These are phyloP conservation scores for Oxygymnocypris stewartii DNA, from an alignment of 2,113 vertebrate species.

Conservation along the genomic window DNA sequence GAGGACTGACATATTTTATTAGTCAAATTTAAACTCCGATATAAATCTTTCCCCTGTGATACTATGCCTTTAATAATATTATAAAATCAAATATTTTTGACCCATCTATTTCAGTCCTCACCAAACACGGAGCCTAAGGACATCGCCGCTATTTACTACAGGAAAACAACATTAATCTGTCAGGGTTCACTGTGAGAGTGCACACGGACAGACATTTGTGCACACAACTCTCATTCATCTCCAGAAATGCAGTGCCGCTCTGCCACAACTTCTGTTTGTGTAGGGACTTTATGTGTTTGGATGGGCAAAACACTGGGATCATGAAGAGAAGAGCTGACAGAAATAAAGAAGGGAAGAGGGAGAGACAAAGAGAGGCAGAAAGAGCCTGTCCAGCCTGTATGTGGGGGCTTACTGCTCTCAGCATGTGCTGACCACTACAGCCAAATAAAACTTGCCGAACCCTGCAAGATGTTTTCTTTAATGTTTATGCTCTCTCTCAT, in stretches of 20 bases:
- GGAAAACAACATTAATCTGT: conserved; percentile 47
- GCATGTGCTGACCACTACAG: conserved; percentile 46
- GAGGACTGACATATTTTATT: conserved; percentile 29
- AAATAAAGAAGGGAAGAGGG: neutral
- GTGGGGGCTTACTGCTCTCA: conserved; percentile 47
- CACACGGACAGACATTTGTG: conserved; percentile 35
- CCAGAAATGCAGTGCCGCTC: conserved; percentile 11
- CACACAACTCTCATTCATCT: conserved; percentile 31
- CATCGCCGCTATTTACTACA: conserved; percentile 33
- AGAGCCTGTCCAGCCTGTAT: conserved; percentile 38
- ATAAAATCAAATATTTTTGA: conserved; percentile 43
- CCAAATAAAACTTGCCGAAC: conserved; percentile 41
- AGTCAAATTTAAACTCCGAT: neutral
- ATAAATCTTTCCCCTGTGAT: conserved; percentile 30
- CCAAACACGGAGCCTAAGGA: conserved; percentile 19
- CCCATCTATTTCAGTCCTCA: conserved; percentile 39
- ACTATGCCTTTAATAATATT: conserved; percentile 36
- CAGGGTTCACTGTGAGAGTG: conserved; percentile 29
- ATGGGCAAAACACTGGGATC: conserved; percentile 35
- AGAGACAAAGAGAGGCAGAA: conserved; percentile 4
- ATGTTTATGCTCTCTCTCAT: conserved; percentile 18
- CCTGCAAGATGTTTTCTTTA: conserved; percentile 34
- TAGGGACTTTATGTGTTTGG: conserved; percentile 43
- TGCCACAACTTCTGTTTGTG: conserved; percentile 36
- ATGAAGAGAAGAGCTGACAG: conserved; percentile 35